These are phyloP conservation scores for Aphrocallistes beatrix DNA, from an alignment of 37 sponge, comb jelly and placozoan genomes.

Conservation along the genomic window DNA sequence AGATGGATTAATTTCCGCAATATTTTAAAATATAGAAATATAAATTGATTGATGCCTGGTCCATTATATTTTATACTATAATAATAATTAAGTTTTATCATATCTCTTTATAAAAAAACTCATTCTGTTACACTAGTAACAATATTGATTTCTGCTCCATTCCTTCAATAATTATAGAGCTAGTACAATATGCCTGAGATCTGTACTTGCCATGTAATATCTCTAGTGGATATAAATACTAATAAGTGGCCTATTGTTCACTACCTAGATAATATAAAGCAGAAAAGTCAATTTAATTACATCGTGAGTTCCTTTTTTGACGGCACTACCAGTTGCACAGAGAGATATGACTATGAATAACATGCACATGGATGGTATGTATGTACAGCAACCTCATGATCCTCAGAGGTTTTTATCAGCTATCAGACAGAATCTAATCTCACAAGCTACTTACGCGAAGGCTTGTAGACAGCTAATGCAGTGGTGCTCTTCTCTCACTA, in stretches of 20 bases:
- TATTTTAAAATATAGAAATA: no score
- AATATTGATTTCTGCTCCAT: no score
- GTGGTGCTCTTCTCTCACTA: neutral
- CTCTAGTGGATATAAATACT: neutral
- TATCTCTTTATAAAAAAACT: no score
- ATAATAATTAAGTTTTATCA: no score
- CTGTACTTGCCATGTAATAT: neutral
- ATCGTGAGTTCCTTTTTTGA: no score
- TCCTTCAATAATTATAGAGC: no score
- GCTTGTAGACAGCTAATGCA: neutral
- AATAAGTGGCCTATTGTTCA: neutral
- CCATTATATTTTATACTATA: no score
- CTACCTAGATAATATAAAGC: neutral
- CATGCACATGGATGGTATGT: neutral
- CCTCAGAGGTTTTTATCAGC: neutral
- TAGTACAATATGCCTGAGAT: no score
- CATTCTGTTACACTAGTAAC: no score
- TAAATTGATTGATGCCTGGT: no score
- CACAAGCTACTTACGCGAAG: neutral
- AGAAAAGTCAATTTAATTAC: neutral
- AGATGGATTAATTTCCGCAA: no score
- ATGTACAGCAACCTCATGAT: neutral
- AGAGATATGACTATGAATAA: neutral
- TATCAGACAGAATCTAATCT: neutral
- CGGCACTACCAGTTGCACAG: no score